Conservation (phyloP, 2,888 invertebrate species). For the Apamea crenata region DNA sequence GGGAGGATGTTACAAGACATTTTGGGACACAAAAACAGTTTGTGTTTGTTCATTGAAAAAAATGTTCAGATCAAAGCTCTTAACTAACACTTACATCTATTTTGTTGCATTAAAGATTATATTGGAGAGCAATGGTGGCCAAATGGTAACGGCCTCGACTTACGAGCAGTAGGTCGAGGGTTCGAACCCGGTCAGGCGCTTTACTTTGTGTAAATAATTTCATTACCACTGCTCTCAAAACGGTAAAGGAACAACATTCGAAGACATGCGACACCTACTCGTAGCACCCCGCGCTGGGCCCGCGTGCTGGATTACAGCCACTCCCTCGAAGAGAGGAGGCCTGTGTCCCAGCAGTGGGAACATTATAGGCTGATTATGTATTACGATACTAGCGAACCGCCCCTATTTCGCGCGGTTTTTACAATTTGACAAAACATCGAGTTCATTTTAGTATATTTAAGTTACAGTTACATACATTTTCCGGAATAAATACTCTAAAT, state of each 20-base stretch:
- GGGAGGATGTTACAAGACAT: too few relatives aligned
- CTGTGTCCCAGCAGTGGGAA: not conserved
- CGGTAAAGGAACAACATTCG: not conserved
- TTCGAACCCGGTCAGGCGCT: too few relatives aligned
- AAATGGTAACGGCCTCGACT: too few relatives aligned
- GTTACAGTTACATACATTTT: not conserved
- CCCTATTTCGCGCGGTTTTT: not conserved
- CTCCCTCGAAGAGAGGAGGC: not conserved
- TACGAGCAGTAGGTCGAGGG: too few relatives aligned
- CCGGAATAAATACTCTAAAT: not conserved
- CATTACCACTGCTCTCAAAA: too few relatives aligned
- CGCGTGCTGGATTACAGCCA: not conserved
- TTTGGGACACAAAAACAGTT: not conserved
- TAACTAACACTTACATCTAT: not conserved
- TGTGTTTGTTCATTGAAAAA: not conserved
- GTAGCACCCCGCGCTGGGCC: not conserved
- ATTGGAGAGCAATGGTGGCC: not conserved
- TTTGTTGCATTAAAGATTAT: not conserved
- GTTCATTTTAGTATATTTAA: not conserved
- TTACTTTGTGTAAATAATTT: too few relatives aligned
- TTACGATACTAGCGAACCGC: not conserved
- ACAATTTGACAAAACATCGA: not conserved
- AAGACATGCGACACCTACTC: not conserved
- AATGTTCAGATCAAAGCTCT: not conserved
- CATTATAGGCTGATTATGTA: not conserved